Conservation (phyloP, 2,113 vertebrate genomes). For the Podiceps cristatus region DNA sequence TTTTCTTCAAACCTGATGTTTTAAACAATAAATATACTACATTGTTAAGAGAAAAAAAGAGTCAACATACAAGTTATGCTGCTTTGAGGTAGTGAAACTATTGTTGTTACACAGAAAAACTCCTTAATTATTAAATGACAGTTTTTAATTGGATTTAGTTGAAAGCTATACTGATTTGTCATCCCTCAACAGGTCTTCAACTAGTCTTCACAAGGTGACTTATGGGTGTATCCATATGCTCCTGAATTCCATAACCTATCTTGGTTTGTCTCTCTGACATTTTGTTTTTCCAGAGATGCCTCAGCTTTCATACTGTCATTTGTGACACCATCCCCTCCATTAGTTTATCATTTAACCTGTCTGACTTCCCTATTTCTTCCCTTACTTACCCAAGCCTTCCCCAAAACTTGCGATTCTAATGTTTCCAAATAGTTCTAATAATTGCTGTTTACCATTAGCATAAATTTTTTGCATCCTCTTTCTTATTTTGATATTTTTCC, state of each 20-base stretch:
- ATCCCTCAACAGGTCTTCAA: not conserved
- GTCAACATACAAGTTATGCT: not conserved
- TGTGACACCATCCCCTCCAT: not conserved
- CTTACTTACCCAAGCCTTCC: not conserved
- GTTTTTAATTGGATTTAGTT: not conserved
- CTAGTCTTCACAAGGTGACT: not conserved
- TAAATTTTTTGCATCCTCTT: not conserved
- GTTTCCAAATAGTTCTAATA: not conserved
- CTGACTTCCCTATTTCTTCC: not conserved
- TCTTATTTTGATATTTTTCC: not conserved
- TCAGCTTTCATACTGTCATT: not conserved
- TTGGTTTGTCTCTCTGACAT: not conserved
- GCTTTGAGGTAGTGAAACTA: not conserved
- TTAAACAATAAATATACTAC: not conserved
- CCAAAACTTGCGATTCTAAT: not conserved
- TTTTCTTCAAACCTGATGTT: not conserved
- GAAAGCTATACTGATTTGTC: not conserved
- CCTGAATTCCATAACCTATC: not conserved
- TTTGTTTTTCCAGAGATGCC: not conserved
- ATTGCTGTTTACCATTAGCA: not conserved
- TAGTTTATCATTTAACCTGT: not conserved
- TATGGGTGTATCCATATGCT: not conserved
- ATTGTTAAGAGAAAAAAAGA: not conserved
- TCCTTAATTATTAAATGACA: not conserved
- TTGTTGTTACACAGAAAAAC: not conserved